These are phyloP conservation scores for Oryzias woworae DNA, from an alignment of 2,113 vertebrate genomes.

Conservation along the genomic window DNA sequence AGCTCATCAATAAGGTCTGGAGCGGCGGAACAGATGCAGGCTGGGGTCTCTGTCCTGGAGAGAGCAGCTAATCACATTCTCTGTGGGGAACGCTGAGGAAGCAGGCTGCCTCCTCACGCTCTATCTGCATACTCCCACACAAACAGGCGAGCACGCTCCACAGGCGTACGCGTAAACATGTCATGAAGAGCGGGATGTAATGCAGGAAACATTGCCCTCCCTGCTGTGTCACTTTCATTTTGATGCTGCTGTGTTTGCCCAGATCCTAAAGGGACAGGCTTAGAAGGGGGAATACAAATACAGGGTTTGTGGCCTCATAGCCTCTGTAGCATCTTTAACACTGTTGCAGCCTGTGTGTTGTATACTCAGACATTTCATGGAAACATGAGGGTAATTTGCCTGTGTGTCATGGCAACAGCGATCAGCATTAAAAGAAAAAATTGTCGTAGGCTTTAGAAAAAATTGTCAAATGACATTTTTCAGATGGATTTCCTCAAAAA, in stretches of 20 bases:
- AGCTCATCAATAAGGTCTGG: conserved; percentile 50
- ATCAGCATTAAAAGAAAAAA: background rate
- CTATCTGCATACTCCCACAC: conserved; percentile 24
- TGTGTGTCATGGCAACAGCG: background rate
- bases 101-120: conserved; percentile 38
- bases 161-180: conserved; percentile 14
- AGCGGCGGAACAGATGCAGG: conserved; percentile 46
- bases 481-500: too few species aligned
- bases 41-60: conserved; percentile 61
- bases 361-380: background rate
- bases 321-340: background rate
- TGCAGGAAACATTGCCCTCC: conserved; percentile 19
- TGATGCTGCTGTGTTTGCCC: conserved; percentile 19
- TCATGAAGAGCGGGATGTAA: conserved; percentile 23
- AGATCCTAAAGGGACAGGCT: conserved; percentile 3
- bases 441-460: background rate
- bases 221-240: conserved; percentile 17
- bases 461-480: background rate
- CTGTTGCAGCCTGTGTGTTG: background rate
- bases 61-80: conserved; percentile 64
- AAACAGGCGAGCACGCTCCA: conserved; percentile 3
- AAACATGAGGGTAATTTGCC: too few species aligned
- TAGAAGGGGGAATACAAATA: conserved; percentile 10
- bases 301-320: conserved; percentile 5
- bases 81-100: conserved; percentile 46